Conservation (phyloP, 2,888 invertebrate species). For the Torymus aiolomorphi region DNA sequence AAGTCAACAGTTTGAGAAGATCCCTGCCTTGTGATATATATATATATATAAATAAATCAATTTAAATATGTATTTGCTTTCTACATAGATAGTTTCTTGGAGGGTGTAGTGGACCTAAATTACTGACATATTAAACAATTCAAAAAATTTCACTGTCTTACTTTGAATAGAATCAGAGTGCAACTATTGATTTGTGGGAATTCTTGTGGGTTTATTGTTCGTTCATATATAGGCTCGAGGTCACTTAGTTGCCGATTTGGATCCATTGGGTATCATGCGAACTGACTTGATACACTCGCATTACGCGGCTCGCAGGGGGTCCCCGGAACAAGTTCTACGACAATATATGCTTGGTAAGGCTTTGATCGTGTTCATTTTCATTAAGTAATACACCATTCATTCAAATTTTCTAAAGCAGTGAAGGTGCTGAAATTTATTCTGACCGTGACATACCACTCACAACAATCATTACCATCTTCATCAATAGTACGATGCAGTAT, state of each 20-base stretch:
- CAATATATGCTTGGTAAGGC: constrained; percentile 82
- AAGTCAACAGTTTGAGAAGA: background rate
- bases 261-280: constrained; percentile 94
- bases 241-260: constrained; percentile 94
- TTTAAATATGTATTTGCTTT: constrained; percentile 17
- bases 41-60: background rate
- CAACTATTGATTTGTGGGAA: constrained; percentile 52
- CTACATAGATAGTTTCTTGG: background rate
- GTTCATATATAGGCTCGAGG: constrained; percentile 87
- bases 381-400: constrained; percentile 42
- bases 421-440: constrained; percentile 51
- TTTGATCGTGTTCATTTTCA: constrained; percentile 63
- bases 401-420: constrained; percentile 45
- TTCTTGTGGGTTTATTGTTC: constrained; percentile 66
- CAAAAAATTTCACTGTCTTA: background rate
- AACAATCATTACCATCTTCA: constrained; percentile 26
- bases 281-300: constrained; percentile 80
- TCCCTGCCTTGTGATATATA: background rate
- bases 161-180: background rate
- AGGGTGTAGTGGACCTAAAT: constrained; percentile 1
- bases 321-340: constrained; percentile 80
- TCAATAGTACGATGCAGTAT: constrained; percentile 4
- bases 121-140: background rate
- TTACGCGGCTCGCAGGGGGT: constrained; percentile 77
- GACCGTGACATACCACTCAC: constrained; percentile 15